A percentile compares a stretch with the other conserved stretches of the same genome.
phyloP scores from a whole-genome alignment of 2,888 invertebrate species.

The Volucella bombylans region DNA sequence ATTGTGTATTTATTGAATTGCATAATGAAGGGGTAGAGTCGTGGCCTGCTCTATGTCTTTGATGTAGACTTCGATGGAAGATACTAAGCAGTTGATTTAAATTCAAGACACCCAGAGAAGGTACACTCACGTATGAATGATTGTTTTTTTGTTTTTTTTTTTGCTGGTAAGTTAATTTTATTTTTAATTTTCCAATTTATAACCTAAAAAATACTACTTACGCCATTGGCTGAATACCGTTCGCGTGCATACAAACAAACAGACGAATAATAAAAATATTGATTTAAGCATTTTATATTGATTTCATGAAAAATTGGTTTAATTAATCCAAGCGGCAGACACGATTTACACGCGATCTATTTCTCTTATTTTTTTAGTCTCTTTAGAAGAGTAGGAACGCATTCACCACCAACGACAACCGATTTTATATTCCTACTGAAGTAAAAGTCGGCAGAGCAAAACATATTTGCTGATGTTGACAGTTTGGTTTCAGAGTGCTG shows the following conservation, averaged over 20 bases:
- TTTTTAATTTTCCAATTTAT: constrained; percentile 18
- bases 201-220: constrained; percentile 38
- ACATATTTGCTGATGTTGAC: no score
- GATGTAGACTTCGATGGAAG: constrained; percentile 22
- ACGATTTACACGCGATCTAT: no score
- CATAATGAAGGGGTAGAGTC: constrained; percentile 21
- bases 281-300: constrained; percentile 26
- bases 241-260: constrained; percentile 41
- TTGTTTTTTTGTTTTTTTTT: no score
- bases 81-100: not conserved
- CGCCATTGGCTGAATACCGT: constrained; percentile 52
- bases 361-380: no score
- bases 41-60: constrained; percentile 6
- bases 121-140: not conserved
- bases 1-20: constrained; percentile 11
- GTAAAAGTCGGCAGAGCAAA: no score
- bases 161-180: no score
- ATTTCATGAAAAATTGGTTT: not conserved
- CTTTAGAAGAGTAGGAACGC: no score
- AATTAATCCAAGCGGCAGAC: not conserved
- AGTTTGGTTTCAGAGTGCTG: no score
- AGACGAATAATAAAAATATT: constrained; percentile 33
- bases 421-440: no score
- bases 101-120: not conserved
- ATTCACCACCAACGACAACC: no score